Conservation (phyloP, 2,113 vertebrate species). For the Malurus elegans region DNA sequence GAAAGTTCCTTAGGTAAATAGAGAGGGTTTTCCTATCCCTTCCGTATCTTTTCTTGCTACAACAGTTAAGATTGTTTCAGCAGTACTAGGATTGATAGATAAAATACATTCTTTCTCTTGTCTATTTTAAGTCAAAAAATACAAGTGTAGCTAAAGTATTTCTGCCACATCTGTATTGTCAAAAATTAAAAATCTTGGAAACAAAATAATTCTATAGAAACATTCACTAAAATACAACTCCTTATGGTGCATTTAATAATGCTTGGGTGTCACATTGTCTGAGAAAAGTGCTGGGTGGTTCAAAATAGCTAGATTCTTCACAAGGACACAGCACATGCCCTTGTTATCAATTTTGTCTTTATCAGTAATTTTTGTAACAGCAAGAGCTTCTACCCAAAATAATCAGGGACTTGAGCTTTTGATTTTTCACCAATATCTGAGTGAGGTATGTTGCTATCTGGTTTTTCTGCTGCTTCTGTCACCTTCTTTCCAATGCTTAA, state of each 20-base stretch:
- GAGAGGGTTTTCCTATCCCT: background rate
- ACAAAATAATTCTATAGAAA: background rate
- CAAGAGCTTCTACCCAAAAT: background rate
- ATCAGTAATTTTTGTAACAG: slow-evolving; percentile 9
- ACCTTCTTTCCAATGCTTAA: background rate
- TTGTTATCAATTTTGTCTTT: background rate
- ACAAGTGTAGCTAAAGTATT: background rate
- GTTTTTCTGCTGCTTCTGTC: background rate
- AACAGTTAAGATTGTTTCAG: background rate
- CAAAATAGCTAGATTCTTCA: background rate
- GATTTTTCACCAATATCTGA: background rate
- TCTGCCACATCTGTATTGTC: background rate
- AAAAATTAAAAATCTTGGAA: background rate
- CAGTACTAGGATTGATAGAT: background rate
- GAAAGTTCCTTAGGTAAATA: background rate
- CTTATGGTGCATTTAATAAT: background rate
- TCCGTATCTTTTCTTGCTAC: background rate
- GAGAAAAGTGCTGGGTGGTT: background rate
- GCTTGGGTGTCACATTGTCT: background rate
- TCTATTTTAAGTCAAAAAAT: background rate
- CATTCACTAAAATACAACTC: background rate
- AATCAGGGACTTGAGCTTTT: background rate
- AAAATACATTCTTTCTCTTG: background rate
- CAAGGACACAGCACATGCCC: background rate
- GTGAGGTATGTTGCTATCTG: background rate